A percentile compares a stretch with the other conserved stretches of the same genome.
Conservation (phyloP, 2,797 vertebrate species). For the Alcedo atthis region DNA sequence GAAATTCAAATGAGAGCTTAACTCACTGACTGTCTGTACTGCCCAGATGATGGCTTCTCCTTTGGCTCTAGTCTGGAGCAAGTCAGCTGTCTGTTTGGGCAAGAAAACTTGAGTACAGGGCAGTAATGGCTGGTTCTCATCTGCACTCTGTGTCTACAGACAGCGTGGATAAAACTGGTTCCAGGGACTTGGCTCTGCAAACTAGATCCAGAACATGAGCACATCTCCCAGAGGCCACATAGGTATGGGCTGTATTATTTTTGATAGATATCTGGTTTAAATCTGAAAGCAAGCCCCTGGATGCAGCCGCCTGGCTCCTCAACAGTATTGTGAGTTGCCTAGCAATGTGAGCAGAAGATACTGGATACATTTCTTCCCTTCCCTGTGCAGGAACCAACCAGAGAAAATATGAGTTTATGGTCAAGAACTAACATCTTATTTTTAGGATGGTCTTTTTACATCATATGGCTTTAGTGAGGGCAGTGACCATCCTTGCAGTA, state of each 20-base stretch:
- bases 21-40: background rate
- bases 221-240: conserved; percentile 4
- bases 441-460: background rate
- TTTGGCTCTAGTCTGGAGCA: background rate
- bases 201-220: background rate
- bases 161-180: conserved; percentile 8
- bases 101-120: background rate
- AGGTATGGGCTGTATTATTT: conserved; percentile 42
- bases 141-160: background rate
- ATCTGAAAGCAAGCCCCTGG: conserved; percentile 31
- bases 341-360: background rate
- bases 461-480: background rate
- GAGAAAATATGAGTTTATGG: background rate
- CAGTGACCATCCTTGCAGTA: background rate
- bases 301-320: conserved; percentile 19
- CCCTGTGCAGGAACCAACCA: background rate
- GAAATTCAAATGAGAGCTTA: conserved; percentile 43
- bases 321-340: background rate
- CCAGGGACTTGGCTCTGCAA: conserved; percentile 31
- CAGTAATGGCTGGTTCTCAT: conserved; percentile 13
- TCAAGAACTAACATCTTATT: background rate
- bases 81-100: background rate
- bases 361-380: background rate
- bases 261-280: conserved; percentile 49
- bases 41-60: conserved; percentile 27